Conservation (phyloP, 1,140 invertebrate species). For the Bombus vancouverensis region DNA sequence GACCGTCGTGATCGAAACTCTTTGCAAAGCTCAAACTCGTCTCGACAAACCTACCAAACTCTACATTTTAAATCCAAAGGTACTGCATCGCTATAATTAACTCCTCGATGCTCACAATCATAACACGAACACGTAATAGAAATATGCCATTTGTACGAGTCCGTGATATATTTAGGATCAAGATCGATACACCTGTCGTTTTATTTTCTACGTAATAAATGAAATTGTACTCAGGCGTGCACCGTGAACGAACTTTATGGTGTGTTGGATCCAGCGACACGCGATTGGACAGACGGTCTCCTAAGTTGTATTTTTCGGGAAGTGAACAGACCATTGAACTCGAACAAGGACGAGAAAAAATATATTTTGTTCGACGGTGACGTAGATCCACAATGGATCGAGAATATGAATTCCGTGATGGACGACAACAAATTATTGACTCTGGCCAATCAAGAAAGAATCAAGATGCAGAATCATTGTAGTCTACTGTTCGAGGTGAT, state of each 20-base stretch:
- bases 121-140: neutral
- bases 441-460: conserved; percentile 94
- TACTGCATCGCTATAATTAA: conserved; percentile 69
- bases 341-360: conserved; percentile 86
- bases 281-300: conserved; percentile 96
- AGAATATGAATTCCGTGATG: conserved; percentile 98
- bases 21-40: conserved; percentile 90
- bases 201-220: neutral
- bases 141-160: neutral
- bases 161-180: neutral
- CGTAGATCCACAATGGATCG: conserved; percentile 96
- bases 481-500: conserved; percentile 93
- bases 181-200: too few relatives aligned
- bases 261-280: conserved; percentile 90
- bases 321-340: conserved; percentile 90
- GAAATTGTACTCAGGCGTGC: conserved; percentile 85
- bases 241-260: conserved; percentile 95
- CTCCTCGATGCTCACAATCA: neutral
- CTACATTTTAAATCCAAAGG: conserved; percentile 91
- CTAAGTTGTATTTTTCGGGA: conserved; percentile 95
- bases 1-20: conserved; percentile 91
- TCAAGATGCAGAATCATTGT: conserved; percentile 91
- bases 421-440: conserved; percentile 96
- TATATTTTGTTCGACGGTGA: conserved; percentile 97
- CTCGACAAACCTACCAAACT: conserved; percentile 90